Percentiles rank a stretch among this genome's conserved stretches.
Evolutionary conservation across 2,113 vertebrate genomes (phyloP).

Genomic region (Ceyx margarethae): DNA sequence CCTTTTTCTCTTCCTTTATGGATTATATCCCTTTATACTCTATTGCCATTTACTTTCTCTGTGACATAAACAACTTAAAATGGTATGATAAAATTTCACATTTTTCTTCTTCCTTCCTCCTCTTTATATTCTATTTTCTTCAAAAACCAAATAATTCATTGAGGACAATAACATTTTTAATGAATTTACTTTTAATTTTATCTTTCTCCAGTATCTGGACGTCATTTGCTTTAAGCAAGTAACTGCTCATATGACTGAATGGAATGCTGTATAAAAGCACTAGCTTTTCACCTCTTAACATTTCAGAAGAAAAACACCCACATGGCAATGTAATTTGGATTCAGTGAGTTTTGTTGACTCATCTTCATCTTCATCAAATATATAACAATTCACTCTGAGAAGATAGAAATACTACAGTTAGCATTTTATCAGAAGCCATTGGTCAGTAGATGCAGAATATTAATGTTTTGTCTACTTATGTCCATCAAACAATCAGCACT

Average conservation of each 20-base stretch:
- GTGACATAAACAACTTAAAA: constrained; percentile 72
- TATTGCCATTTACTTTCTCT: constrained; percentile 63
- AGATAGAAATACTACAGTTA: neutral
- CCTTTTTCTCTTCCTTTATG: constrained; percentile 73
- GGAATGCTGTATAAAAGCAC: constrained; percentile 1
- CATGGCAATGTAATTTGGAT: neutral
- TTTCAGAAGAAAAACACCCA: constrained; percentile 3
- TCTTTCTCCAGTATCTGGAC: constrained; percentile 11
- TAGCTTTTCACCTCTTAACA: neutral
- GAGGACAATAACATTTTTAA: constrained; percentile 52
- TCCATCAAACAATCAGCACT: neutral
- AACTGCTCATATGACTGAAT: constrained; percentile 43
- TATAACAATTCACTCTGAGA: neutral
- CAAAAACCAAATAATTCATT: constrained; percentile 50
- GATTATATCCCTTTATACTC: constrained; percentile 70
- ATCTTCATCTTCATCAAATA: constrained; percentile 15
- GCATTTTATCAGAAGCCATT: neutral
- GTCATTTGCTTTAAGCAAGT: constrained; percentile 33
- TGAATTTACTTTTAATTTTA: constrained; percentile 55
- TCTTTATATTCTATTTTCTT: constrained; percentile 57
- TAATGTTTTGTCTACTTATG: neutral
- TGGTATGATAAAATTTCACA: constrained; percentile 55
- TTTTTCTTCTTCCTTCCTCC: constrained; percentile 57
- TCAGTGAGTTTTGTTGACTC: constrained; percentile 16
- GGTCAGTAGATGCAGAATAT: neutral